These are phyloP conservation scores for Delphinapterus leucas DNA, from an alignment of 2,113 vertebrate genomes.

Conservation along the genomic window DNA sequence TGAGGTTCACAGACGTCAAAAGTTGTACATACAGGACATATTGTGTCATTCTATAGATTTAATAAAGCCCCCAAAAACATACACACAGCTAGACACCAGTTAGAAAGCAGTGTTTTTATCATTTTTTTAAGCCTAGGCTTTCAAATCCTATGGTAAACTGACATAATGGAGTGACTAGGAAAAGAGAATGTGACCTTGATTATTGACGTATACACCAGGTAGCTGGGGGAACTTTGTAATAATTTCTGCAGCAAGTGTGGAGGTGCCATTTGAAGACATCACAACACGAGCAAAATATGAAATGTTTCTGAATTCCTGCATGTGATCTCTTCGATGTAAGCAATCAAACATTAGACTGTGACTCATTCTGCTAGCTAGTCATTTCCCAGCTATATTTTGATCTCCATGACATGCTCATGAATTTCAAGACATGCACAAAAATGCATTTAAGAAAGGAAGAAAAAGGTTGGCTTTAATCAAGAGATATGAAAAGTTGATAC, in stretches of 20 bases:
- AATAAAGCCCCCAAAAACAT: not conserved
- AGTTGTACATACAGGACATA: not conserved
- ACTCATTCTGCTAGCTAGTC: not conserved
- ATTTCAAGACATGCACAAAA: conserved; percentile 8
- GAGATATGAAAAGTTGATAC: conserved; percentile 1
- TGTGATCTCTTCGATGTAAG: not conserved
- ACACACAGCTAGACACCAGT: not conserved
- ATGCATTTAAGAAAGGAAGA: not conserved
- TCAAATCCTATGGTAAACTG: not conserved
- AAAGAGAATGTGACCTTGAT: not conserved
- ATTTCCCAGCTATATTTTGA: not conserved
- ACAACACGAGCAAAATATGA: not conserved
- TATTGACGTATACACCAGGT: not conserved
- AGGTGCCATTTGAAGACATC: not conserved
- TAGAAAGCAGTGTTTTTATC: not conserved
- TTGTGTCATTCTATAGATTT: not conserved
- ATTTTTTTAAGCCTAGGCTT: not conserved
- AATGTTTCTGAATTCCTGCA: not conserved
- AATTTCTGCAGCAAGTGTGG: not conserved
- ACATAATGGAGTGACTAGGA: not conserved
- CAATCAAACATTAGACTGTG: not conserved
- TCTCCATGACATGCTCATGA: not conserved
- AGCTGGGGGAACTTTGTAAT: not conserved
- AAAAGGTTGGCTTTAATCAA: conserved; percentile 27
- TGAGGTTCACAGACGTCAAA: not conserved